Base-by-base conservation (phyloP, 2,888 invertebrate species). In the Erebia epiphron region DNA sequence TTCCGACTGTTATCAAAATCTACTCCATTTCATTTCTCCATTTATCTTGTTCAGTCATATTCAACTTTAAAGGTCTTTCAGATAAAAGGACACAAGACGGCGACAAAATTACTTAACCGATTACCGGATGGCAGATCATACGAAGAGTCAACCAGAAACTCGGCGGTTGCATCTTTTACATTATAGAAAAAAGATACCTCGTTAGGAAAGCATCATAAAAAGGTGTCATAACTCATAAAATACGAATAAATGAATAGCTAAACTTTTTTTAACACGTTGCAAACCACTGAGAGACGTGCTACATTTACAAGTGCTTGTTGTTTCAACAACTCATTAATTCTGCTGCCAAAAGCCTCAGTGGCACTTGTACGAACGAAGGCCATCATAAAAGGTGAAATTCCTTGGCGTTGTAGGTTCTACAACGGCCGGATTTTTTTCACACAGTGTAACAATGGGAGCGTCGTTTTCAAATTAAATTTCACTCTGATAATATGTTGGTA, bases 281-380 rank as follows among this genome's bases (percentile, higher is more conserved):
- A 71, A 68, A 65, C 73, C 73, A 56, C 63, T 66, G 57, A 70
- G 66, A 63, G 70, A 70, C 72, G 72, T 67, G 69, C 74, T 72
- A 70, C 70, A 63, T 74, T 72, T 68, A 61, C 41, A 18, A 72
- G 70, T 64, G 70, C 52, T 46, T 72, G 74, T 72, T 74, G 72
- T 74, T 70, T 72, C 71, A 70, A 72, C 69, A 73, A 74, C 68
- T 72, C 72, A 74, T 74, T 74, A 74, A 74, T 74, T 74, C 70
- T 69, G 72, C 68, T 72, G 72, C 72, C 74, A 72, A 72, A 70
- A 74, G 69, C 66, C 68, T 71, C 69, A 58, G 57, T 56, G 61
- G 50, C 50, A 52, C 61, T 72, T 58, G 56, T 67, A 60, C 69
- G 56, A 64, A 68, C 67, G 67, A 64, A 69, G 67, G 74, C 64